Base-by-base conservation (phyloP, 2,888 invertebrate genomes). In the Lysandra bellargus region DNA sequence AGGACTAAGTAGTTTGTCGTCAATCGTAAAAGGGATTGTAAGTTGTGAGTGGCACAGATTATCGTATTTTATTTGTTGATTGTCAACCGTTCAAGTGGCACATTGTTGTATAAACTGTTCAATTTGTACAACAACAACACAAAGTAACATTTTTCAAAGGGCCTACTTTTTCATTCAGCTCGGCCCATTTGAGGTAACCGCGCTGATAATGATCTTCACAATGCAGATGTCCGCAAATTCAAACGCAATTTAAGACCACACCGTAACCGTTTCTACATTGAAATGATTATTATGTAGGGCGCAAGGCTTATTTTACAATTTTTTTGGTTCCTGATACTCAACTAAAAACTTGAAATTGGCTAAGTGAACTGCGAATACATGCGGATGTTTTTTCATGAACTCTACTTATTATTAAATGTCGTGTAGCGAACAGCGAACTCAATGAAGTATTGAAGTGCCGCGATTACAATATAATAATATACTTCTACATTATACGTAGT, bases 21-120 rank as follows among this genome's bases (percentile, higher is more conserved):
- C 5, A 33, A 69, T 33, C 69, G 69, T 37, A 78, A 37, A 78
- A 44, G 30, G 30, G 17, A 78, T 72, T 72, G 72, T 78, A 23
- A 57, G 1, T 44, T 72, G 72, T 78, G 14, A 57, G 1, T 44
- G 61, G 78, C 44, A 73, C 37, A 74, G 49, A 57, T 49, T 33
- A 75, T 33, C 61, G 61, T 30, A 12, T 75, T 64, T 64, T 79
- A 75, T 79, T 75, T 60, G 75, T 49, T 61, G 73, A 75, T 49
- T 40, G 61, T 69, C 53, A 60, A 69, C 73, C 61, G 60, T 79
- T 76, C 61, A 79, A 79, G 79, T 76, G 79, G 75, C 75, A 75
- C 79, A 75, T 75, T 64, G 49, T 75, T 79, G 61, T 75, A 75
- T 75, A 23, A 30, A 64, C 69, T 69, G 69, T 69, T 69, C 33